Evolutionary conservation across 2,113 vertebrate genomes (phyloP), one percentile per base, ranked within the genome.

Genomic region (Lucifuga dentata): DNA sequence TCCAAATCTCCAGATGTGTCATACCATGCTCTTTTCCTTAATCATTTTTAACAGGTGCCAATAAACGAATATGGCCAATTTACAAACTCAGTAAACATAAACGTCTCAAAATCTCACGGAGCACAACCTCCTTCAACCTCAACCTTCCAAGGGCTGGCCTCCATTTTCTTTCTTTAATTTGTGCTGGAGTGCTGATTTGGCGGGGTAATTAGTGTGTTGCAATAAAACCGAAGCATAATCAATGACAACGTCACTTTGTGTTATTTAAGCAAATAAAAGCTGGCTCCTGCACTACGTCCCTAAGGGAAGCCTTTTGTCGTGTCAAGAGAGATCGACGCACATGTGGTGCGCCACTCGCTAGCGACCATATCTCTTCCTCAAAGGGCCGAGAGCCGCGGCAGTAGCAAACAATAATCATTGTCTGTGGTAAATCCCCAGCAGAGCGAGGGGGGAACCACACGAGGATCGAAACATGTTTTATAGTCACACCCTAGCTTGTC

Each of bases 321-420:
- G 73, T 61, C 69, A 26, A 10, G 17, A 40, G 45, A 53, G 48
- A 57, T 33, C 8, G 63, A 73, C 11, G 76, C 72, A 59, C 84
- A 74, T 73, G 83, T 33, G 77, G 67, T 20, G 44, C 17, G 81
- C 76, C 76, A 40, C 83, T 76, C 44, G 48, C 80, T 59, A 32
- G n/a, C 48, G 35, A 78, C 74, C 75, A 13, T 75, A 73, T 77
- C 67, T 59, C 81, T 79, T 77, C 74, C 81, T 90, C 83, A 88
- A 84, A 77, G 62, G 68, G 68, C 70, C 46, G 59, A 68, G 68
- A 85, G 78, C 68, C 62, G 68, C 53, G 2, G 48, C 73, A 69
- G 84, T 17, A 52, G 65, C 77, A 82, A 71, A 90, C 84, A 91
- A 92, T 89, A 88, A 87, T 84, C 87, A 90, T 88, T 89, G 85